These are phyloP conservation scores for Trachops cirrhosus DNA, from an alignment of 2,797 vertebrate genomes.

Conservation along the genomic window DNA sequence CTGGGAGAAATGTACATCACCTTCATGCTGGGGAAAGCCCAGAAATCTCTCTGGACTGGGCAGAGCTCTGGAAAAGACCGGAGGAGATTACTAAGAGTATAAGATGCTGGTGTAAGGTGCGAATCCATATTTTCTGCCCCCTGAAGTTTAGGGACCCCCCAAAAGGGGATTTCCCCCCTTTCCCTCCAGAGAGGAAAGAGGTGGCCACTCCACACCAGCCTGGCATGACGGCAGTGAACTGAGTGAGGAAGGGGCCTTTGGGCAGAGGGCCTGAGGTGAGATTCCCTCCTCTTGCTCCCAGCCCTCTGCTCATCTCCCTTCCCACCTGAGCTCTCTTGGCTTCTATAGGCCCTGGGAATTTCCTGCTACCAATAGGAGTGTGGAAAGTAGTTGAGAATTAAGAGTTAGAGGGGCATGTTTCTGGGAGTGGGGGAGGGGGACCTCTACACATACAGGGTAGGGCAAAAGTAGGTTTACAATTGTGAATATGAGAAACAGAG, in stretches of 20 bases:
- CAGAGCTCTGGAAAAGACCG: neutral
- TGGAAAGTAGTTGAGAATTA: neutral
- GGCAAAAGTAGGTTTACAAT: neutral
- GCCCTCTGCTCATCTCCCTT: neutral
- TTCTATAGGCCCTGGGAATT: neutral
- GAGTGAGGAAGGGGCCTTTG: neutral
- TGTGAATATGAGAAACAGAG: neutral
- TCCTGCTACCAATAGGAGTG: neutral
- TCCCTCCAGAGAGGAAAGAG: neutral
- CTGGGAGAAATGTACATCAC: neutral
- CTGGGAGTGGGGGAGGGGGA: neutral
- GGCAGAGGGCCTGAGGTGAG: neutral
- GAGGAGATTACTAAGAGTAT: neutral
- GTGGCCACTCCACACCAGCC: neutral
- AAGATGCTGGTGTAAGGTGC: too few relatives aligned
- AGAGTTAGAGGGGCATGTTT: neutral
- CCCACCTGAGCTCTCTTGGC: neutral
- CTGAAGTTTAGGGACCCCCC: neutral
- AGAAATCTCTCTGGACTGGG: neutral
- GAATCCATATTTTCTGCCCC: neutral
- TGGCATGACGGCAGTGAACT: neutral
- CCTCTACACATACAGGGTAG: neutral
- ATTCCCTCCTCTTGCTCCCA: rapidly evolving
- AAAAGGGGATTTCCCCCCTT: neutral
- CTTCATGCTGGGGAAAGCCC: neutral